Evolutionary conservation across 2,888 invertebrate genomes (phyloP).

Genomic region (Keiferia lycopersicella): DNA sequence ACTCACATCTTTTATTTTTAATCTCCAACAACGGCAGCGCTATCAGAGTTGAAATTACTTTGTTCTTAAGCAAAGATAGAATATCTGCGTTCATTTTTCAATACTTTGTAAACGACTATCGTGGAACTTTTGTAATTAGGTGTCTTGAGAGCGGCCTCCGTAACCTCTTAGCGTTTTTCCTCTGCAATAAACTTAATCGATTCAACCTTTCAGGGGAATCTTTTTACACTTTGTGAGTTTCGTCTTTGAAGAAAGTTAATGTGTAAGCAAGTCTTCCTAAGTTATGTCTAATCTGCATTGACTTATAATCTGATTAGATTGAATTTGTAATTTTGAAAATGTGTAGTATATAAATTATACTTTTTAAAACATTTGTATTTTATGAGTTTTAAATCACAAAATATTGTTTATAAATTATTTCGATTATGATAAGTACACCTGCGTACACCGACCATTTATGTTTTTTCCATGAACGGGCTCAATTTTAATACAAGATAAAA

Average conservation of each 20-base stretch:
- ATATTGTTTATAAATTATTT: too few relatives aligned
- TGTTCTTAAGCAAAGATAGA: constrained; percentile 72
- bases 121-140: constrained; percentile 66
- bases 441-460: too few relatives aligned
- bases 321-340: too few relatives aligned
- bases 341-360: too few relatives aligned
- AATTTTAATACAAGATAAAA: too few relatives aligned
- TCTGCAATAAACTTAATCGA: constrained; percentile 24
- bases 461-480: too few relatives aligned
- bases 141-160: constrained; percentile 35
- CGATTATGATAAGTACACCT: too few relatives aligned
- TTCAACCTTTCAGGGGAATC: constrained; percentile 20
- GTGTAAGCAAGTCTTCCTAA: too few relatives aligned
- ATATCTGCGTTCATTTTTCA: constrained; percentile 73
- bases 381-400: too few relatives aligned
- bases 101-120: constrained; percentile 65
- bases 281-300: too few relatives aligned
- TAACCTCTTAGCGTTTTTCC: constrained; percentile 15
- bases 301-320: too few relatives aligned
- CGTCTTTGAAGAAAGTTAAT: background rate
- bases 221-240: background rate
- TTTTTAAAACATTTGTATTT: too few relatives aligned
- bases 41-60: constrained; percentile 73
- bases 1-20: constrained; percentile 71
- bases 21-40: constrained; percentile 64